Evolutionary conservation across 2,113 vertebrate species (phyloP), one percentile per base, ranked within the genome.

Genomic region (Meles meles): DNA sequence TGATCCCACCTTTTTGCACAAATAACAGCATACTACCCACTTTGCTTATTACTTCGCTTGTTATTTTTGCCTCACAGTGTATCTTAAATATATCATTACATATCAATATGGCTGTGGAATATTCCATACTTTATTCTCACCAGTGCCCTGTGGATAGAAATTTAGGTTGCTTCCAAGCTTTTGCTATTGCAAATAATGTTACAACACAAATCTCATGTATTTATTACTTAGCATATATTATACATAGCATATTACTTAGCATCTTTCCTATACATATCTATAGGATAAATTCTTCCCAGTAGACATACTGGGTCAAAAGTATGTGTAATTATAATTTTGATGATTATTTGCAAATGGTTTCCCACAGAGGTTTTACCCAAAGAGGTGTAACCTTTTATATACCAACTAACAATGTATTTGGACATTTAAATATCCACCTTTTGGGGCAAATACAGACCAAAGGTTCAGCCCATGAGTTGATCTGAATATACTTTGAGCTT

Each of bases 51-150:
- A n/a, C 6, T 76, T 21, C 15, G 59, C 25, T 94, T 80, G 39
- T 27, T 72, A 29, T 49, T 20, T 85, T 94, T 87, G 59, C 69
- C 52, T 96, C 42, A 55, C 14, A 77, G 14, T 29, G 3, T 65
- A 55, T 55, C 15, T 69, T 87, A 11, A 55, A 34, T 59, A 29
- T 21, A 59, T 37, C n/a, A 44, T 72, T 59, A 47, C 21, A 20
- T 44, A 79, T 57, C 77, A 65, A 77, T 49, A 82, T 37, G 34
- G 52, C 37, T 67, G 3, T 14, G 34, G 27, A 77, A 44, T 52
- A 72, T n/a, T 91, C 67, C 44, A 61, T 55, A 74, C 29, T 90
- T 95, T 87, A 90, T 83, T 92, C 94, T 94, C 88, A 59, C 29
- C 42, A 86, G 21, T 49, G 29, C 17, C 18, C 34, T 80, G 42